phyloP scores from a whole-genome alignment of 2,113 vertebrate species.

The Sinocyclocheilus rhinocerous region DNA sequence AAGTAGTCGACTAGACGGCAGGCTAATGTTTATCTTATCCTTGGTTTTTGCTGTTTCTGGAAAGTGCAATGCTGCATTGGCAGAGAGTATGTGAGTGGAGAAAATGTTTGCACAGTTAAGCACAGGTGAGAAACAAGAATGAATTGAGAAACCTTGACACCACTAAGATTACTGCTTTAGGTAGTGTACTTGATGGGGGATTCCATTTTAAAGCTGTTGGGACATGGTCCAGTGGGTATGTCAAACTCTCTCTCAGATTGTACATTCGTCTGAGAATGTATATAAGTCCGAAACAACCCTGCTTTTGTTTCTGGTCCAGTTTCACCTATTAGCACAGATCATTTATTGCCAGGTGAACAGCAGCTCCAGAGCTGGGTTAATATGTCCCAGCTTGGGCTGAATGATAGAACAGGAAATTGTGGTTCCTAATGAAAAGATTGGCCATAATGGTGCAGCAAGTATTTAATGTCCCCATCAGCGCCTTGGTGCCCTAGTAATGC shows the following conservation, averaged over 20 bases:
- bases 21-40: background rate
- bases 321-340: constrained; percentile 57
- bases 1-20: background rate
- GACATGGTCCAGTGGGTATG: constrained; percentile 57
- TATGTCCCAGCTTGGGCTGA: constrained; percentile 67
- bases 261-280: constrained; percentile 66
- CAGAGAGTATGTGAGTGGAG: background rate
- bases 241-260: constrained; percentile 62
- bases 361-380: constrained; percentile 62
- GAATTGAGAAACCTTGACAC: constrained; percentile 12
- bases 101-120: background rate
- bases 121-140: background rate
- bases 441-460: constrained; percentile 56
- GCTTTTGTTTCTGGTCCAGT: constrained; percentile 61
- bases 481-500: constrained; percentile 45
- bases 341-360: constrained; percentile 63
- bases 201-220: constrained; percentile 26
- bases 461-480: constrained; percentile 47
- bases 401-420: constrained; percentile 66
- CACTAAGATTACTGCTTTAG: background rate
- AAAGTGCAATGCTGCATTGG: constrained; percentile 46
- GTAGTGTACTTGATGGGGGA: background rate
- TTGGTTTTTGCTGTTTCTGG: background rate
- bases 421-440: constrained; percentile 63
- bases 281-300: constrained; percentile 58